These are phyloP conservation scores for Cydia pomonella DNA, from an alignment of 1,140 invertebrate species.

Conservation along the genomic window DNA sequence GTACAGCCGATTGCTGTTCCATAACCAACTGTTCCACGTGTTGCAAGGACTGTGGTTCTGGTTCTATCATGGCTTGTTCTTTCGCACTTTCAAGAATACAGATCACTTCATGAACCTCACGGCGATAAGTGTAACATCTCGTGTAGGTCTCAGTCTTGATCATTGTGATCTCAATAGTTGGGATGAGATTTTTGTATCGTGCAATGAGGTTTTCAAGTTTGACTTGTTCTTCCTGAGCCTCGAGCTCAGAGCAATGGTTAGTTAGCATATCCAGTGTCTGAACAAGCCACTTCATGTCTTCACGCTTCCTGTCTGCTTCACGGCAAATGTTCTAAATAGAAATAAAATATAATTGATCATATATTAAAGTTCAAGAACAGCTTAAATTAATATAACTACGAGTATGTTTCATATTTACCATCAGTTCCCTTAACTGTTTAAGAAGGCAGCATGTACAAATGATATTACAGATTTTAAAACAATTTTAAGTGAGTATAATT, in stretches of 20 bases:
- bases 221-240: constrained; percentile 89
- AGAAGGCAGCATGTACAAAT: constrained; percentile 53
- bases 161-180: constrained; percentile 95
- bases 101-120: constrained; percentile 93
- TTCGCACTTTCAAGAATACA: constrained; percentile 87
- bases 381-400: neutral
- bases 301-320: constrained; percentile 93
- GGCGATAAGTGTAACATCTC: constrained; percentile 94
- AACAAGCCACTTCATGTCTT: constrained; percentile 97
- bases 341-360: constrained; percentile 40
- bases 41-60: constrained; percentile 86
- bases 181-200: constrained; percentile 94
- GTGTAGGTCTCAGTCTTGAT: constrained; percentile 95
- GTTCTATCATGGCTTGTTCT: constrained; percentile 85
- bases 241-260: constrained; percentile 89
- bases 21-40: constrained; percentile 87
- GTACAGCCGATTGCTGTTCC: constrained; percentile 90
- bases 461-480: constrained; percentile 32
- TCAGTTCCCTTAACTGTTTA: constrained; percentile 81
- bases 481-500: neutral
- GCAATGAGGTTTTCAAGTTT: constrained; percentile 91
- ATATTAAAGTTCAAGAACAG: neutral
- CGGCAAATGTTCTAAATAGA: constrained; percentile 89
- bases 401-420: constrained; percentile 78
- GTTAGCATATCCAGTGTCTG: constrained; percentile 93